phyloP scores from a whole-genome alignment of 2,113 vertebrate genomes.

The Circaetus gallicus region DNA sequence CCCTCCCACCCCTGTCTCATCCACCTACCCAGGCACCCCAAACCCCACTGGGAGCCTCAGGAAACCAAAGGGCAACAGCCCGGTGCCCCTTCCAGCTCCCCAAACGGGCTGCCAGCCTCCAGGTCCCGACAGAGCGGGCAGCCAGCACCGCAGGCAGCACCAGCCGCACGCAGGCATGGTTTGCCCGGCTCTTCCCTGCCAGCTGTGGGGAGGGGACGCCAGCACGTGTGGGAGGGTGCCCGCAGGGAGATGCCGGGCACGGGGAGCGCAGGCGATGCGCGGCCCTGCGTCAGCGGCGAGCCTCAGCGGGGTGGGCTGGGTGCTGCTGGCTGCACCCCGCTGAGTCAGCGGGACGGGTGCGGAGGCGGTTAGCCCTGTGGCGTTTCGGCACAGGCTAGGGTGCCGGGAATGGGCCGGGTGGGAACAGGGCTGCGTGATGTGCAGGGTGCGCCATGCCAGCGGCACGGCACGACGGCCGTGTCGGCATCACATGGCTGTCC shows the following conservation, averaged over 20 bases:
- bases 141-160: background rate
- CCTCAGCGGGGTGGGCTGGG: background rate
- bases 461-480: fast-evolving
- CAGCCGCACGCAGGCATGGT: background rate
- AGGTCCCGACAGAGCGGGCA: background rate
- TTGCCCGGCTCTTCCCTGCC: background rate
- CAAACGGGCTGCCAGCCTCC: fast-evolving
- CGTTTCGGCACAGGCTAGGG: background rate
- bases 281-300: background rate
- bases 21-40: background rate
- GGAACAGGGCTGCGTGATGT: background rate
- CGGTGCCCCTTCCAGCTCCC: background rate
- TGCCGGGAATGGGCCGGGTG: background rate
- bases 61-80: background rate
- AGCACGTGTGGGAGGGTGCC: background rate
- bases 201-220: fast-evolving
- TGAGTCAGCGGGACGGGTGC: background rate
- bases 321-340: background rate
- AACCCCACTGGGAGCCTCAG: fast-evolving
- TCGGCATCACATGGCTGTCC: background rate
- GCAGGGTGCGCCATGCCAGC: background rate
- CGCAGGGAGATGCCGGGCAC: fast-evolving
- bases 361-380: background rate
- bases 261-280: fast-evolving
- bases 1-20: background rate